These are phyloP conservation scores for Bugula neritina DNA, from an alignment of 2,888 invertebrate genomes.

Conservation along the genomic window DNA sequence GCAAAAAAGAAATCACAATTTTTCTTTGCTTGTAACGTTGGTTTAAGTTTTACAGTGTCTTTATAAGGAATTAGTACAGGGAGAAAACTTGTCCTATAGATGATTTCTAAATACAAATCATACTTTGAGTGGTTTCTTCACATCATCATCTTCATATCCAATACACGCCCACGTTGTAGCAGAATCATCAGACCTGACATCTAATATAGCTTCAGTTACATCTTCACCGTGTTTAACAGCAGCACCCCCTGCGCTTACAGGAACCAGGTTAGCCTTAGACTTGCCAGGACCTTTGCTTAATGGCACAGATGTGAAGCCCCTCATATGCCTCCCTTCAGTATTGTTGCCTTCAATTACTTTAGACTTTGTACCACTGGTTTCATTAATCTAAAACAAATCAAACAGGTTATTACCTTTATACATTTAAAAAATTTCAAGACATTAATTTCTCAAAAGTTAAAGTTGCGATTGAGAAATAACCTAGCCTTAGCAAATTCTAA, in stretches of 20 bases:
- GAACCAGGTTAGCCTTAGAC: slow-evolving; percentile 37
- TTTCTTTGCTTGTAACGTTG: too few relatives aligned
- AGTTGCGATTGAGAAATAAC: too few relatives aligned
- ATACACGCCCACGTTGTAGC: slow-evolving; percentile 39
- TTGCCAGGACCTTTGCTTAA: slow-evolving; percentile 37
- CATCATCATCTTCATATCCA: slow-evolving; percentile 37
- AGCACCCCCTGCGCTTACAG: slow-evolving; percentile 38
- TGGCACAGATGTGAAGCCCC: slow-evolving; percentile 41
- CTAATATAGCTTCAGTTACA: slow-evolving; percentile 36
- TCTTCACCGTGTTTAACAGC: slow-evolving; percentile 34
- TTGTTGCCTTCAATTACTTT: slow-evolving; percentile 40
- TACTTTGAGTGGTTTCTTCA: slow-evolving; percentile 35
- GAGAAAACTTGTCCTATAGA: too few relatives aligned
- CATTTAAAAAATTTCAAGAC: too few relatives aligned
- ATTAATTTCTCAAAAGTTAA: too few relatives aligned
- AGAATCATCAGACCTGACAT: slow-evolving; percentile 38
- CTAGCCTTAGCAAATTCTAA: too few relatives aligned
- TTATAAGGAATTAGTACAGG: too few relatives aligned
- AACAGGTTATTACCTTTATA: too few relatives aligned
- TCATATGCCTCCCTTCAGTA: slow-evolving; percentile 39
- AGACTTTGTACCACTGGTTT: slow-evolving; percentile 45
- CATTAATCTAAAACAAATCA: slow-evolving; percentile 40
- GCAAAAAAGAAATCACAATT: too few relatives aligned
- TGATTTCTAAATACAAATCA: too few relatives aligned
- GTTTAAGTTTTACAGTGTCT: too few relatives aligned